Evolutionary conservation across 92 coral and sea anemone species (phyloP), one percentile per base, ranked within the genome.

Genomic region (Zoanthus sociatus): DNA sequence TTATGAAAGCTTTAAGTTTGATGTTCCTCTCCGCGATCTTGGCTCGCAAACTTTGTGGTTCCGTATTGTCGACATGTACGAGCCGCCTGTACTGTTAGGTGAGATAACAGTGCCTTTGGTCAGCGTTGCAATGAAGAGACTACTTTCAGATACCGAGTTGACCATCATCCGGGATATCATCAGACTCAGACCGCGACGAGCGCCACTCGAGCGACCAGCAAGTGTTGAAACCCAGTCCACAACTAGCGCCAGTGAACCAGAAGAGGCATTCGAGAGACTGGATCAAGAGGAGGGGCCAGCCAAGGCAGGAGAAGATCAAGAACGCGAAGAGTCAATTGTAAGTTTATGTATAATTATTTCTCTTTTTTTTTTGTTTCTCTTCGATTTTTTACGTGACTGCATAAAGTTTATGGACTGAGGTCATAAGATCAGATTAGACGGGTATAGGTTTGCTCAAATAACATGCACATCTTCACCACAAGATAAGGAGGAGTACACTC

Each of bases 1-100:
- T 90, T 94, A 97, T 51, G 99, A 97, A 78, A 97, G 98, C 83
- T 97, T 97, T 87, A 88, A 97, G 72, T 97, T 97, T 56, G 99
- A 97, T 47, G 94, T 97, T 8, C 98, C 98, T 16, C 95, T 96
- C 44, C 94, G 93, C 79, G 99, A 97, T 60, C 96, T 97, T 47
- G 95, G 96, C 21, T 92, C 89, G 63, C 99, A 97, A 89, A 97
- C 94, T 66, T 88, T 97, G 44, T 94, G 95, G 74, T 95, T 97
- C 87, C 92, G 94, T 73, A 90, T 97, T 63, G 95, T 95, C 60
- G 99, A 97, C 78, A 89, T 96, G 91, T 93, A 94, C 91, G 87
- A 91, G 82, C 73, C 94, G 46, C 96, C 96, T 0, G 86, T 93
- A 5, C 88, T 90, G 48, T 83, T 97, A 66, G 99, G 99, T n/a